Base-by-base conservation (phyloP, 2,113 vertebrate species). In the Phrynosoma blainvillii region DNA sequence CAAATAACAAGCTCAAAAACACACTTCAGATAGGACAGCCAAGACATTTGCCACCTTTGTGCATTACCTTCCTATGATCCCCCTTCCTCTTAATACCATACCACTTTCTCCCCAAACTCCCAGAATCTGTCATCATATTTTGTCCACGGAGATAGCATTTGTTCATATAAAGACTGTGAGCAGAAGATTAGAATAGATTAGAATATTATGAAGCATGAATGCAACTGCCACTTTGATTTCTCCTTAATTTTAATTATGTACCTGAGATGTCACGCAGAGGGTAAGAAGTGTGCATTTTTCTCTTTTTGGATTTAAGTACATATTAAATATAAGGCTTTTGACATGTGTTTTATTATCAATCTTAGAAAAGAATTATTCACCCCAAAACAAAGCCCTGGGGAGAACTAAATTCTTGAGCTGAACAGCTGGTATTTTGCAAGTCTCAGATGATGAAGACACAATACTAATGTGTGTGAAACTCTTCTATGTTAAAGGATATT, bases 241-340 rank as follows among this genome's bases (percentile, higher is more conserved):
- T 90, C 42, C 23, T 80, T 84, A 47, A 75, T 30, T 66, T 90
- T 91, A 94, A 86, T 88, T 90, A 92, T 83, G n/a, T 66, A 68
- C n/a, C 20, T 11, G 20, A 87, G 14, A 76, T 27, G 7, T 65
- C 89, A 83, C 71, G 77, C 30, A 5, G 71, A 95, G 93, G 89
- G 68, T 93, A 92, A 95, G 90, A 91, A 95, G 93, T 74, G 85
- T 91, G 93, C 94, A 95, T 94, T 93, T 93, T 93, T 95, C 92
- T 13, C 92, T 95, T 95, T 93, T 9, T n/a, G 88, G 90, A 94
- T 94, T 95, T 93, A 93, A 90, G 65, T 89, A 91, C 86, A 92
- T 93, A 94, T 91, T 87, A 93, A 94, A 94, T 94, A 89, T 92
- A 93, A 92, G 79, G 66, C 92, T 78, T 88, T 32, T 88, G 90